These are phyloP conservation scores for Alces alces DNA, from an alignment of 2,113 vertebrate genomes.

Conservation along the genomic window DNA sequence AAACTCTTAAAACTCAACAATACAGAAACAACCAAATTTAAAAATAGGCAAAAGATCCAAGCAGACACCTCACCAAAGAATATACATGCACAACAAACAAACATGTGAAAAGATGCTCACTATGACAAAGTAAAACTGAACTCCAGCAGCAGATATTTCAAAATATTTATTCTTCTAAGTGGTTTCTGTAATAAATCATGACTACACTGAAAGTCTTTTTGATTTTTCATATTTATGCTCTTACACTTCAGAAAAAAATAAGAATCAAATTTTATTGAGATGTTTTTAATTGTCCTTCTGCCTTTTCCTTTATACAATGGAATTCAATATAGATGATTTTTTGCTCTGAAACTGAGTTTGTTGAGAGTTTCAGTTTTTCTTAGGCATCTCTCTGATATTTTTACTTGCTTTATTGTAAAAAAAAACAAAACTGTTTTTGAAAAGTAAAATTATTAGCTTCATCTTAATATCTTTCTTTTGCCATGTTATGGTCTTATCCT, in stretches of 20 bases:
- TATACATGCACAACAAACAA: background rate
- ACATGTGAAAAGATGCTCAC: background rate
- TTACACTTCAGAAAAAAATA: background rate
- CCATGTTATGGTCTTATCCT: background rate
- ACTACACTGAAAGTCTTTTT: background rate
- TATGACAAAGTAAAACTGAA: background rate
- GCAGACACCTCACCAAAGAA: background rate
- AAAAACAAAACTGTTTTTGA: background rate
- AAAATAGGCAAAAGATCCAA: background rate
- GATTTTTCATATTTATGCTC: background rate
- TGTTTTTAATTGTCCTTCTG: background rate
- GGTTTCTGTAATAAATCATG: background rate
- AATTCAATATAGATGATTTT: background rate
- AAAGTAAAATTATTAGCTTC: background rate
- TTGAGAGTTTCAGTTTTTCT: background rate
- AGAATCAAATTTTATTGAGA: background rate
- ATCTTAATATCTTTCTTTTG: background rate
- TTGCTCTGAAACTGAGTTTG: background rate
- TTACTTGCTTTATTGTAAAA: background rate
- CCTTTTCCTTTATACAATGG: background rate
- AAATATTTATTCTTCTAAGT: background rate
- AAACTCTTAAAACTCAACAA: background rate
- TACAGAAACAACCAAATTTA: background rate
- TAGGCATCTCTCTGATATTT: background rate
- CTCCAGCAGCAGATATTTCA: background rate